phyloP scores from a whole-genome alignment of 2,888 invertebrate species.

The Hemithea aestivaria region DNA sequence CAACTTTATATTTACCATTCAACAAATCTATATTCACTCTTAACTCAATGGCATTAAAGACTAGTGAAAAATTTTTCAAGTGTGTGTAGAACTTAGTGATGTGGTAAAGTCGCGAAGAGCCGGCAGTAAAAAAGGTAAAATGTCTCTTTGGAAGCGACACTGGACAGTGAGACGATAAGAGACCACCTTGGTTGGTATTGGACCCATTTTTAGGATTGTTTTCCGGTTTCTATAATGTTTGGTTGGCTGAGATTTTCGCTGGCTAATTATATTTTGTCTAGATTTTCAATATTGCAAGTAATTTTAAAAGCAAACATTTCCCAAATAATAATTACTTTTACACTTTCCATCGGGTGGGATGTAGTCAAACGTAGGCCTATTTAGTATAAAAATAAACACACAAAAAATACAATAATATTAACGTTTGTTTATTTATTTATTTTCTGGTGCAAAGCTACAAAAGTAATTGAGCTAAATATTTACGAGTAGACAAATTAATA shows the following conservation, averaged over 20 bases:
- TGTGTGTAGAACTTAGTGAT: slow-evolving; percentile 29
- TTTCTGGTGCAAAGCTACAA: too few relatives aligned
- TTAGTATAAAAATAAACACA: too few relatives aligned
- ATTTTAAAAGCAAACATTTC: too few relatives aligned
- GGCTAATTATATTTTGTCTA: background rate
- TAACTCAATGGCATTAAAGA: slow-evolving; percentile 19
- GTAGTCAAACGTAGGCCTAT: too few relatives aligned
- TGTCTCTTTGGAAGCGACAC: slow-evolving; percentile 73
- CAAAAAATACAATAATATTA: too few relatives aligned
- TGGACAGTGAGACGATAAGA: slow-evolving; percentile 69
- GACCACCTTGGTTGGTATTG: slow-evolving; percentile 69
- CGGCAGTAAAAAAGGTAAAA: slow-evolving; percentile 77
- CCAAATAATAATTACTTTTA: too few relatives aligned
- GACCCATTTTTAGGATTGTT: slow-evolving; percentile 64
- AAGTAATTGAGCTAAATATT: too few relatives aligned
- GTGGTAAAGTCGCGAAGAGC: slow-evolving; percentile 71
- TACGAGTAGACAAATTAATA: too few relatives aligned
- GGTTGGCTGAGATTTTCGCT: slow-evolving; percentile 29
- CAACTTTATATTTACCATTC: slow-evolving; percentile 23
- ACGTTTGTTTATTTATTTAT: too few relatives aligned
- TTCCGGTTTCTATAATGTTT: slow-evolving; percentile 63
- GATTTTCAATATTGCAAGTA: too few relatives aligned
- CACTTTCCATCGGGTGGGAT: too few relatives aligned
- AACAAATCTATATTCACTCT: slow-evolving; percentile 18
- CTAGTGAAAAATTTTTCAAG: slow-evolving; percentile 6